Percentiles rank a stretch among this genome's conserved stretches.
These are phyloP conservation scores for Spodoptera littoralis DNA, from an alignment of 2,888 invertebrate genomes.

Conservation along the genomic window DNA sequence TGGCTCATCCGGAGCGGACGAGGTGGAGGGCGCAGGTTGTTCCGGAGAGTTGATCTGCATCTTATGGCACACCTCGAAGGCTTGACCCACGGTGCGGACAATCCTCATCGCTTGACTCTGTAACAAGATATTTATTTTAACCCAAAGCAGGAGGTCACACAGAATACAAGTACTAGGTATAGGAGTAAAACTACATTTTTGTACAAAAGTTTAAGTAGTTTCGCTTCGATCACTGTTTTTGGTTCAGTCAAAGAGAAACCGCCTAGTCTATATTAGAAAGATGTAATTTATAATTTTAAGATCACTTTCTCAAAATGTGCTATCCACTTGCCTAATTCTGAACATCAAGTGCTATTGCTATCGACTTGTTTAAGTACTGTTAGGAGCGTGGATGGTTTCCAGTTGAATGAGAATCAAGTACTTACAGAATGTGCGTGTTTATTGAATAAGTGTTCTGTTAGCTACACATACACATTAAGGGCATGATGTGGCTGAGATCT, in stretches of 20 bases:
- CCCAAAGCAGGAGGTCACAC: no score
- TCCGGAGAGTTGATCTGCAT: constrained; percentile 91
- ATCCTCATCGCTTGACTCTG: constrained; percentile 99
- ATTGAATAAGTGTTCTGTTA: constrained; percentile 21
- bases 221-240: constrained; percentile 4
- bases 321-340: constrained; percentile 9
- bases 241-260: constrained; percentile 24
- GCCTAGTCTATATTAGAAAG: background rate
- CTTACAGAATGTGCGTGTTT: constrained; percentile 10
- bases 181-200: background rate
- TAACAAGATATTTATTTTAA: background rate
- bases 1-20: constrained; percentile 74
- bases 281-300: constrained; percentile 23
- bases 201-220: no score
- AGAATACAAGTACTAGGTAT: background rate
- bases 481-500: constrained; percentile 14
- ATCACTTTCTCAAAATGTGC: constrained; percentile 5
- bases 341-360: constrained; percentile 18
- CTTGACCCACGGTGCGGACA: constrained; percentile 99
- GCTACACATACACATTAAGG: constrained; percentile 29
- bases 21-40: constrained; percentile 78
- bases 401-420: constrained; percentile 28
- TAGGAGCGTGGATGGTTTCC: constrained; percentile 20
- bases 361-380: constrained; percentile 27
- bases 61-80: constrained; percentile 99